Conservation (phyloP, 2,113 vertebrate genomes). For the Tachuris rubrigastra region DNA sequence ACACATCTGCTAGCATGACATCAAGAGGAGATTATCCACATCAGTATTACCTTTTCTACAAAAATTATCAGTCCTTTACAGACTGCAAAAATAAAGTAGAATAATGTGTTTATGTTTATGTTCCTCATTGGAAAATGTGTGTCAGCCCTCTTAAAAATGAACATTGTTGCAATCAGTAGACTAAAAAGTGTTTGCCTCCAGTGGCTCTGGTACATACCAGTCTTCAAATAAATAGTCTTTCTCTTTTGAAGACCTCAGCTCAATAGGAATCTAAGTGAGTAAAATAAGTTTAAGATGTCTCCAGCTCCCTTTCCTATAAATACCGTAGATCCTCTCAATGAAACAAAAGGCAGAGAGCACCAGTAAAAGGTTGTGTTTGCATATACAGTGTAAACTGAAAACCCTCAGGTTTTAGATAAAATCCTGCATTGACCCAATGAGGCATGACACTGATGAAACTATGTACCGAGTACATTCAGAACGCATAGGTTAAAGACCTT, state of each 20-base stretch:
- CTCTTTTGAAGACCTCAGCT: conserved; percentile 23
- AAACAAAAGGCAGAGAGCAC: conserved; percentile 58
- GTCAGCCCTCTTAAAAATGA: neutral
- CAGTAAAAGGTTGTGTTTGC: conserved; percentile 58
- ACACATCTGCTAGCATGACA: neutral
- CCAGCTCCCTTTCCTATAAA: conserved; percentile 42
- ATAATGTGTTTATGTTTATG: neutral
- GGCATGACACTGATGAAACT: conserved; percentile 55
- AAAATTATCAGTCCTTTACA: neutral
- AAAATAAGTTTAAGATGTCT: conserved; percentile 33
- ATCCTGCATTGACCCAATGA: conserved; percentile 58
- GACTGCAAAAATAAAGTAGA: neutral
- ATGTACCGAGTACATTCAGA: conserved; percentile 43
- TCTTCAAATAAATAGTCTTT: conserved; percentile 51
- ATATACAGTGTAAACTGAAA: conserved; percentile 63
- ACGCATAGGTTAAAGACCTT: conserved; percentile 46
- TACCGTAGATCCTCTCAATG: conserved; percentile 38
- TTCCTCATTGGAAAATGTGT: neutral
- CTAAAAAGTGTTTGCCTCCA: neutral
- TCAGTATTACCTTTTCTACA: neutral
- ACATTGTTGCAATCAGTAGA: neutral
- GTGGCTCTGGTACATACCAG: neutral
- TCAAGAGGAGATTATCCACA: neutral
- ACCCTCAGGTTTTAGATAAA: conserved; percentile 66
- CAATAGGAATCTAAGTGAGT: conserved; percentile 1